phyloP scores from a whole-genome alignment of 2,888 invertebrate species.

The Lamellibrachia columna region DNA sequence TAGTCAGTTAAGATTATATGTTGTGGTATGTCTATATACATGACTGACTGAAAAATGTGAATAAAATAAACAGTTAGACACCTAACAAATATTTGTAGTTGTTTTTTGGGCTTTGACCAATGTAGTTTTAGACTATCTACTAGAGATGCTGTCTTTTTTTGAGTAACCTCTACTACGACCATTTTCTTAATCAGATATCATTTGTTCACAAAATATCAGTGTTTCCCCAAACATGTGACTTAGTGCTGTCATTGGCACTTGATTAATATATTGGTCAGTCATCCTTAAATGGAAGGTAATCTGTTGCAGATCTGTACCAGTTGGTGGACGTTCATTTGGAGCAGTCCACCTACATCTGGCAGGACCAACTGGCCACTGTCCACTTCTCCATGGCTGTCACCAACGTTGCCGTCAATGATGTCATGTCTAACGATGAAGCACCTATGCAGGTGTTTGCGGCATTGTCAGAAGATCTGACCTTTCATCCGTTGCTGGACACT shows the following conservation, averaged over 20 bases:
- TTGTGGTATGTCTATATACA: no score
- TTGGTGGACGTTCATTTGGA: not conserved
- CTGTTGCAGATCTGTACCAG: not conserved
- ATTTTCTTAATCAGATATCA: no score
- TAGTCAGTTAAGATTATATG: no score
- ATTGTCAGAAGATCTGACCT: not conserved
- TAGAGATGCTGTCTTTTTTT: no score
- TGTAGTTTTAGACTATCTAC: no score
- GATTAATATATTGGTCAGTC: not conserved
- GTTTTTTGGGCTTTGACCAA: no score
- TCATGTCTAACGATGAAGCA: not conserved
- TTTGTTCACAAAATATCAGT: no score
- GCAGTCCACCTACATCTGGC: not conserved
- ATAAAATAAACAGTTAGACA: no score
- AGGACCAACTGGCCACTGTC: not conserved
- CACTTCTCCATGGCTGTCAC: constrained; percentile 9
- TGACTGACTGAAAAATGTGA: no score
- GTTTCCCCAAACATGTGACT: no score
- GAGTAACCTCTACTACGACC: no score
- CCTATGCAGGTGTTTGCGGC: not conserved
- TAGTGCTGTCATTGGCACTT: not conserved
- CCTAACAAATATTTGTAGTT: no score
- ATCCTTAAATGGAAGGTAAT: not conserved
- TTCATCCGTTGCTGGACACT: not conserved
- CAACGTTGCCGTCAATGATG: not conserved